Conservation (phyloP, 2,113 vertebrate genomes). For the Rhinoptilus africanus region DNA sequence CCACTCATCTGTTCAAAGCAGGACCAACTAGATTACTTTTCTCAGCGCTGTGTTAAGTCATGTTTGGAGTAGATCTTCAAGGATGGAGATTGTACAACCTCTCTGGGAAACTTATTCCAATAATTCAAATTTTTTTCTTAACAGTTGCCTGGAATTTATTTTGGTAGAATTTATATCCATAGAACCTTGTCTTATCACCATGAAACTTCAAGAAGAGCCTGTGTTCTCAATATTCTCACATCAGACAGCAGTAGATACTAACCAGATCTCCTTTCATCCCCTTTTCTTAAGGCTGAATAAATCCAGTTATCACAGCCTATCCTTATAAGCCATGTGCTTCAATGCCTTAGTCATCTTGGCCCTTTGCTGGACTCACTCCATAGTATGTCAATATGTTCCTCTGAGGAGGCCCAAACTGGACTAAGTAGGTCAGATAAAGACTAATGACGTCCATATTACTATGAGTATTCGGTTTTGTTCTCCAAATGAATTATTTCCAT, state of each 20-base stretch:
- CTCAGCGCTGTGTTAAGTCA: background rate
- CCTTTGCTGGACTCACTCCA: background rate
- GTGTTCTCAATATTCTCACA: background rate
- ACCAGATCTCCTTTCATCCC: background rate
- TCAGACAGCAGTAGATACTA: background rate
- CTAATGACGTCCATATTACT: background rate
- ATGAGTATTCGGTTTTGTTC: background rate
- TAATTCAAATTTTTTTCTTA: background rate
- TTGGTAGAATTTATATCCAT: background rate
- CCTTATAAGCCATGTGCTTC: background rate
- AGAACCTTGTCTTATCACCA: background rate
- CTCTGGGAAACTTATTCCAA: background rate
- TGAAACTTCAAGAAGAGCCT: background rate
- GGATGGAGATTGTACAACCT: background rate
- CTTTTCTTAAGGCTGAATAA: background rate
- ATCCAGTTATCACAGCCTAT: background rate
- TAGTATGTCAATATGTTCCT: background rate
- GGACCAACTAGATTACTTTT: background rate
- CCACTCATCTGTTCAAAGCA: background rate
- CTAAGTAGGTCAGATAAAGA: background rate
- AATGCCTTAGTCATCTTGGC: background rate
- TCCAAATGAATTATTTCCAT: background rate
- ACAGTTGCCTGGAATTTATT: background rate
- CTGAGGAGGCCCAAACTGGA: background rate
- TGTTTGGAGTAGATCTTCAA: background rate